Conservation (phyloP, 1,140 invertebrate species). For the Drosophila navojoa region DNA sequence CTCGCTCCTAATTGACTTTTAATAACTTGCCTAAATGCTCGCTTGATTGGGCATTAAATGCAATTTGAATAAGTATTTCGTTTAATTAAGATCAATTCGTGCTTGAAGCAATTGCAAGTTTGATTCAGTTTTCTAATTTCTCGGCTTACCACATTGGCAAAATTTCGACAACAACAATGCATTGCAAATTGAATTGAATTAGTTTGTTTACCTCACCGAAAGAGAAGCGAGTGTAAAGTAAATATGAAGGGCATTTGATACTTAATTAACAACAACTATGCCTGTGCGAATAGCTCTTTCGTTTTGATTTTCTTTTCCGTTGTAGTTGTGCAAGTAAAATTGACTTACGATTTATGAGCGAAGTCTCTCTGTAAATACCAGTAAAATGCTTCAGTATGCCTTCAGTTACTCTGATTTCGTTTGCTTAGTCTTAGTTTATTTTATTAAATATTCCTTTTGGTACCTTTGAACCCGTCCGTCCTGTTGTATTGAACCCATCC, state of each 20-base stretch:
- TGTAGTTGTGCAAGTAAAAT: slow-evolving; percentile 50
- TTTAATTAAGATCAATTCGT: slow-evolving; percentile 7
- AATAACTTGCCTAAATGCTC: slow-evolving; percentile 9
- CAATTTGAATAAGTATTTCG: slow-evolving; percentile 27
- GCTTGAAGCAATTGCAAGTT: slow-evolving; percentile 22
- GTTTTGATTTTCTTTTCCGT: slow-evolving; percentile 14
- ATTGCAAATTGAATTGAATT: slow-evolving; percentile 17
- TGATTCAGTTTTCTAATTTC: slow-evolving; percentile 18
- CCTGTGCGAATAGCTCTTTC: slow-evolving; percentile 28
- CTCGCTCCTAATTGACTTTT: slow-evolving; percentile 31
- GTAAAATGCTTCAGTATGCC: slow-evolving; percentile 1
- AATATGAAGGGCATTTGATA: slow-evolving; percentile 28
- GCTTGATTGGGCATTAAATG: slow-evolving; percentile 9
- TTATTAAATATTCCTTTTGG: slow-evolving; percentile 3
- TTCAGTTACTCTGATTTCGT: too few species aligned
- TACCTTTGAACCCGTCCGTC: slow-evolving; percentile 15
- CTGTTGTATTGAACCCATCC: slow-evolving; percentile 25
- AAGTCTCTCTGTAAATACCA: slow-evolving; percentile 14
- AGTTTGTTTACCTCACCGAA: slow-evolving; percentile 16
- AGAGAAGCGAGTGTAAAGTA: slow-evolving; percentile 12
- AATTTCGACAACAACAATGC: slow-evolving; percentile 42
- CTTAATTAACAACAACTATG: slow-evolving; percentile 13
- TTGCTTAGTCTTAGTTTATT: neutral
- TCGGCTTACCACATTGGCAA: slow-evolving; percentile 36
- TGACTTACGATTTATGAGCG: slow-evolving; percentile 6